Percentiles rank a stretch among this genome's conserved stretches.
Conservation (phyloP, 1,140 invertebrate genomes). For the Philotrypesis tridentata region DNA sequence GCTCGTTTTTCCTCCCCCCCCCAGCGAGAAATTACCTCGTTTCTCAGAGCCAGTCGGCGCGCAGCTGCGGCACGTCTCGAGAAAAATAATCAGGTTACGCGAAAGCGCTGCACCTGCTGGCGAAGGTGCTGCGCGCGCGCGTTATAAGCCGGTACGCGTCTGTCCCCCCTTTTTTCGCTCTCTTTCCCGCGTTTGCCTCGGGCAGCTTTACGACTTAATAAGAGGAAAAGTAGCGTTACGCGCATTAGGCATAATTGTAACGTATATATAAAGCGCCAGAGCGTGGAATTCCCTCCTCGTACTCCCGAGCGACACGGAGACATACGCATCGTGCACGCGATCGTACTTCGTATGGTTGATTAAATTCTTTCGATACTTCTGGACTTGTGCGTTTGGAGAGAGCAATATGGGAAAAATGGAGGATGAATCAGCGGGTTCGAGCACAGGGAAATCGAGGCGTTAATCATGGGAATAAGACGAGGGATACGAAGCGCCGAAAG, state of each 20-base stretch:
- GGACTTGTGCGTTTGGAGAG: not conserved
- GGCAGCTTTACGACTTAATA: conserved; percentile 1
- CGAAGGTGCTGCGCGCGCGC: not conserved
- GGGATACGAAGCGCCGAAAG: not conserved
- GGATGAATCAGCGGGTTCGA: not conserved
- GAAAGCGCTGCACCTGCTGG: not conserved
- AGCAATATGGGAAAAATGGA: not conserved
- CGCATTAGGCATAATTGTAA: conserved; percentile 4
- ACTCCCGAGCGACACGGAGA: too few relatives aligned
- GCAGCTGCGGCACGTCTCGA: not conserved
- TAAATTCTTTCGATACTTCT: not conserved
- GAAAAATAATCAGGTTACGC: conserved; percentile 36
- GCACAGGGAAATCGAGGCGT: not conserved
- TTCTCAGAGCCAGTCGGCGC: not conserved
- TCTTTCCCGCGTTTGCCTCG: not conserved
- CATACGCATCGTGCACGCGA: too few relatives aligned
- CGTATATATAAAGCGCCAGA: not conserved
- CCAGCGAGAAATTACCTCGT: conserved; percentile 36
- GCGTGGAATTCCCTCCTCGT: not conserved
- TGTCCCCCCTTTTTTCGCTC: not conserved
- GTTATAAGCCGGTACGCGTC: not conserved
- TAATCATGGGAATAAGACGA: conserved; percentile 39
- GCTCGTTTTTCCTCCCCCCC: not conserved
- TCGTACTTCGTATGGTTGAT: not conserved
- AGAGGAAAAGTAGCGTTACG: not conserved